phyloP scores from a whole-genome alignment of 2,113 vertebrate genomes.

The Cavia porcellus region DNA sequence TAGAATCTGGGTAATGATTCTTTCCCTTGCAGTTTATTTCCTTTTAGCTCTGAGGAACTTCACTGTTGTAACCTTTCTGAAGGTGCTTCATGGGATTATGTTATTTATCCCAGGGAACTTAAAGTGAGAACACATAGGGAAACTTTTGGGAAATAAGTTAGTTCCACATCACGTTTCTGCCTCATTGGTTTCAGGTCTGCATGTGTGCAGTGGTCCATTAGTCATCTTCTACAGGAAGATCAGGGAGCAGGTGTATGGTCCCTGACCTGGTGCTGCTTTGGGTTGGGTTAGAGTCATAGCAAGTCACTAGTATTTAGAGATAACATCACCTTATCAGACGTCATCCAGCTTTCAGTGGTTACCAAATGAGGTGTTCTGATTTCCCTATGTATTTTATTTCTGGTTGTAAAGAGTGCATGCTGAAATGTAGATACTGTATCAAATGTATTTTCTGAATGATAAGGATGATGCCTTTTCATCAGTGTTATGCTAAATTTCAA shows the following conservation, averaged over 20 bases:
- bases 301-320: neutral
- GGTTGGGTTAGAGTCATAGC: neutral
- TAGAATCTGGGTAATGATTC: neutral
- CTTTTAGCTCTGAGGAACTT: neutral
- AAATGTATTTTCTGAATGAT: neutral
- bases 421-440: neutral
- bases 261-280: neutral
- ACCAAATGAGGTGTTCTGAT: neutral
- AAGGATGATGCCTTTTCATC: neutral
- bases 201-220: neutral
- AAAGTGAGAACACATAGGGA: neutral
- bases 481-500: neutral
- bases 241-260: neutral
- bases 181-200: neutral
- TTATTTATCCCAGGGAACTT: neutral
- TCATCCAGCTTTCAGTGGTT: neutral
- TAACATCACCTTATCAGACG: neutral
- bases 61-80: neutral
- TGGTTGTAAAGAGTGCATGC: neutral
- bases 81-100: neutral
- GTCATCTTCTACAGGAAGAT: neutral
- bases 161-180: neutral
- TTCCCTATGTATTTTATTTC: neutral
- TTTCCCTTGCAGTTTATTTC: neutral
- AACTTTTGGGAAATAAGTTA: neutral